Evolutionary conservation across 2,888 invertebrate species (phyloP).

Genomic region (Phrixothrix hirtus): DNA sequence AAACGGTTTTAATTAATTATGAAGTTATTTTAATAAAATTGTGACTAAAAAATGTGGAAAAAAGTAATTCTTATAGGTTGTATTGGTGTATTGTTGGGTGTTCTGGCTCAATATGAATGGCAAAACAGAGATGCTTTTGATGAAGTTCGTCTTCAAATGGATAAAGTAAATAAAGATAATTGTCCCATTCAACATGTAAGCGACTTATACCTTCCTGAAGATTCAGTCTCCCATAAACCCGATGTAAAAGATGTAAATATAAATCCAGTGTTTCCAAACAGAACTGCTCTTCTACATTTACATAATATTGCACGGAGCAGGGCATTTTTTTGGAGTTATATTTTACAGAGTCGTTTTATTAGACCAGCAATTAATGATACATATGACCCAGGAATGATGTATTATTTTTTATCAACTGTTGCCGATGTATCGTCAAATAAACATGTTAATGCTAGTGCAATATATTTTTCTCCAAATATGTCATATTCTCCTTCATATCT

Average conservation of each 20-base stretch:
- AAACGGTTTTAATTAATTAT: neutral
- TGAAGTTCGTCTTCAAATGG: slow-evolving; percentile 80
- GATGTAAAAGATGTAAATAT: slow-evolving; percentile 93
- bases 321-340: slow-evolving; percentile 95
- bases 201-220: slow-evolving; percentile 81
- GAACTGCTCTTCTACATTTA: slow-evolving; percentile 88
- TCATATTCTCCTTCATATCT: slow-evolving; percentile 93
- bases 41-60: slow-evolving; percentile 18
- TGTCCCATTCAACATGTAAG: slow-evolving; percentile 85
- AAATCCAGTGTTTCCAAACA: slow-evolving; percentile 92
- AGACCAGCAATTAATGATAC: slow-evolving; percentile 89
- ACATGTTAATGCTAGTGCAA: slow-evolving; percentile 87
- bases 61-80: slow-evolving; percentile 1
- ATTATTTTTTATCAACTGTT: slow-evolving; percentile 91
- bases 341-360: slow-evolving; percentile 87
- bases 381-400: slow-evolving; percentile 98
- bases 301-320: slow-evolving; percentile 96
- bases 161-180: slow-evolving; percentile 82
- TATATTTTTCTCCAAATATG: slow-evolving; percentile 92
- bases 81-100: slow-evolving; percentile 50
- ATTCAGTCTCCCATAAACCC: slow-evolving; percentile 87
- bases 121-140: slow-evolving; percentile 89
- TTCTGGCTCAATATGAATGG: slow-evolving; percentile 89
- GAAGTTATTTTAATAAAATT: neutral
- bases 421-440: slow-evolving; percentile 94